Base-by-base conservation (phyloP, 2,888 invertebrate genomes). In the Tryphoninae sp. region DNA sequence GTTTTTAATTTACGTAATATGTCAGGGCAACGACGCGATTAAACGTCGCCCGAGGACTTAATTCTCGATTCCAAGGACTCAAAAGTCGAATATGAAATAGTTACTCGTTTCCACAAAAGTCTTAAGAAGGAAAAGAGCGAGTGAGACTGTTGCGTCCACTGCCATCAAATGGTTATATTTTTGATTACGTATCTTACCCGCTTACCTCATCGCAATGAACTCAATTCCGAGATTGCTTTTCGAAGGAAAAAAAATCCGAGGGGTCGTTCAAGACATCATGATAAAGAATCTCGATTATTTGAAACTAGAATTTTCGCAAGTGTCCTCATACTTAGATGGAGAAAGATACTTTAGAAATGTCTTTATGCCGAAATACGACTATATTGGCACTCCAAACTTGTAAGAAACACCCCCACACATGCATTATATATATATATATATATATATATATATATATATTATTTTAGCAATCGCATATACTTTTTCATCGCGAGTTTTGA, bases 161-260 rank as follows among this genome's bases (percentile, higher is more conserved):
- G 53, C 2, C 23, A 19, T n/a, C 26, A 23, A 26, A 26, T 7
- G 26, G 26, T 42, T 55, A 19, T 62, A 11, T 9, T 11, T 55
- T 23, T 11, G 45, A 62, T 69, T 19, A 23, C 4, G 9, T 19
- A 22, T 11, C 11, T 2, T 22, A 26, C 58, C 45, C 16, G 11
- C 40, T 19, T 13, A 19, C 23, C 33, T 23, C 61, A 33, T 9
- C 40, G 11, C 9, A 19, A 8, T 16, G 11, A 11, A 62, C 33
- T 26, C n/a, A 72, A 61, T 72, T 16, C 65, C 26, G 49, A 51
- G 69, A 64, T 71, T 78, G 64, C 71, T 58, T 64, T n/a, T 26
- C 49, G 8, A 19, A 1, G 49, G 23, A 55, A 45, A 62, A 23
- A 62, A 53, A 11, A 19, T 33, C 13, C 19, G 7, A 33, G 40